phyloP scores from a whole-genome alignment of 2,888 invertebrate species.

The Amiota communis region DNA sequence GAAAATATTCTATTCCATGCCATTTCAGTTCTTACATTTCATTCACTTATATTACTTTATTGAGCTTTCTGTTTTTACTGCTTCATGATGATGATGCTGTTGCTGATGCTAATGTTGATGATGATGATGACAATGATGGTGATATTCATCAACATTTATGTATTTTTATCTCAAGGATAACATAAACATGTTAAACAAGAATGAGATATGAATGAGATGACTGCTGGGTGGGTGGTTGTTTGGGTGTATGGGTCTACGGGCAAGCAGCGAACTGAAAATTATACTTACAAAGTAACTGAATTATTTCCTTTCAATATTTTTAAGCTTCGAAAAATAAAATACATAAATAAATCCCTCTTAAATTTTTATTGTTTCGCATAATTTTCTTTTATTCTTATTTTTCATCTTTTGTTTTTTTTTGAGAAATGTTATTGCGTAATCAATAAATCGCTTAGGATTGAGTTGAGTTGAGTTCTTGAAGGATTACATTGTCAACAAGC shows the following conservation, averaged over 20 bases:
- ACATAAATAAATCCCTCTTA: background rate
- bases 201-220: background rate
- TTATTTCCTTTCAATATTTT: conserved; percentile 11
- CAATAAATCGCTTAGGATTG: background rate
- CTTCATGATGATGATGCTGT: conserved; percentile 4
- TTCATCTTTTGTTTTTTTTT: no score
- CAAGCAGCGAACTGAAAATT: background rate
- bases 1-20: background rate
- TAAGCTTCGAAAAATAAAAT: background rate
- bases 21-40: background rate
- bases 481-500: no score
- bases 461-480: background rate
- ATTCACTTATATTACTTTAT: background rate
- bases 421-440: conserved; percentile 2
- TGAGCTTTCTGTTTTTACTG: background rate
- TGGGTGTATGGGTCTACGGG: no score
- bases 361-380: conserved; percentile 13
- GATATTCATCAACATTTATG: conserved; percentile 19
- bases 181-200: background rate
- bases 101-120: background rate
- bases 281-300: conserved; percentile 6
- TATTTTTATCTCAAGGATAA: background rate
- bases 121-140: background rate
- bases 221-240: background rate
- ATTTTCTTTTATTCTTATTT: background rate